Percentiles rank a stretch among this genome's conserved stretches.
phyloP scores from a whole-genome alignment of 2,113 vertebrate species.

The Corvus hawaiiensis region DNA sequence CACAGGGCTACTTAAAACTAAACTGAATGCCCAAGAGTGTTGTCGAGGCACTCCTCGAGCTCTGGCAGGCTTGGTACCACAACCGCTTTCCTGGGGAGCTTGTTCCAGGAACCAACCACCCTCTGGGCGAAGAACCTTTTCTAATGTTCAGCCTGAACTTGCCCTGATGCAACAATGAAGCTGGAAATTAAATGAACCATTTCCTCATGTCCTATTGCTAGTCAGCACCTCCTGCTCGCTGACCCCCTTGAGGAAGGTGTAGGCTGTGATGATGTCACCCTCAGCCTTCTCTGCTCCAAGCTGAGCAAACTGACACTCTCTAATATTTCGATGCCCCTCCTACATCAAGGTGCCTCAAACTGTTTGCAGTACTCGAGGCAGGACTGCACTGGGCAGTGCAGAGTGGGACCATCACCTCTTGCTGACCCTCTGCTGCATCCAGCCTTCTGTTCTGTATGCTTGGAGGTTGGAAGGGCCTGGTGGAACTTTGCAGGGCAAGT shows the following conservation, averaged over 20 bases:
- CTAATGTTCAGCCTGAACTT: not conserved
- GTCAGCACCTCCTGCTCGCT: fast-evolving
- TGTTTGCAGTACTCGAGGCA: not conserved
- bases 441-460: not conserved
- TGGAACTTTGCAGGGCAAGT: not conserved
- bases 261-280: not conserved
- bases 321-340: fast-evolving
- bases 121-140: not conserved
- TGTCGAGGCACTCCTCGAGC: not conserved
- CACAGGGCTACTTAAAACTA: not conserved
- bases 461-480: not conserved
- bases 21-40: not conserved
- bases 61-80: not conserved
- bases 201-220: fast-evolving
- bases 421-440: not conserved
- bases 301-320: not conserved
- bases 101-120: not conserved
- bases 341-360: not conserved
- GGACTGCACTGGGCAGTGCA: not conserved
- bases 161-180: not conserved
- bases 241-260: not conserved
- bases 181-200: not conserved
- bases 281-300: not conserved
- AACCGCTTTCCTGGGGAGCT: not conserved
- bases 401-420: not conserved